Evolutionary conservation across 1,140 invertebrate genomes (phyloP).

Genomic region (Temnothorax nylanderi): DNA sequence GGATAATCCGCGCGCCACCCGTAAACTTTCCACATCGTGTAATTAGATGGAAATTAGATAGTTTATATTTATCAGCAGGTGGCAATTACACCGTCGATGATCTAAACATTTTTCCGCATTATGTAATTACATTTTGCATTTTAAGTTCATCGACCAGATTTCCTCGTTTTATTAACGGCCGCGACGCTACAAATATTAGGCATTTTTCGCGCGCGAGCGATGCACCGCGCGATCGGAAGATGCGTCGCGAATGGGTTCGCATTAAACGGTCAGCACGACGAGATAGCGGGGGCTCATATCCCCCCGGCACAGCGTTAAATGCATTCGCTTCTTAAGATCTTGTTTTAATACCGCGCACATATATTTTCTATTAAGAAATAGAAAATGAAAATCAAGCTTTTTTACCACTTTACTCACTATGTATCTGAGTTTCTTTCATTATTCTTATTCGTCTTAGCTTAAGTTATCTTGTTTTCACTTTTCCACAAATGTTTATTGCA

Average conservation of each 20-base stretch:
- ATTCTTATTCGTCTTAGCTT: not conserved
- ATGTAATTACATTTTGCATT: slow-evolving; percentile 49
- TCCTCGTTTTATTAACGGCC: slow-evolving; percentile 21
- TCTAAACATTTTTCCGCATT: slow-evolving; percentile 34
- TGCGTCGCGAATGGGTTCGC: not conserved
- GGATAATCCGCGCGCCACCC: not conserved
- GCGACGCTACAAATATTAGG: slow-evolving; percentile 6
- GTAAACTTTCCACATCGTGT: slow-evolving; percentile 41
- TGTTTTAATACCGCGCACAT: not conserved
- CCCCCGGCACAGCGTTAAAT: too few relatives aligned
- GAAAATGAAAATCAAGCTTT: not conserved
- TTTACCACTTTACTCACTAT: not conserved
- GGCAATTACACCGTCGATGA: slow-evolving; percentile 22
- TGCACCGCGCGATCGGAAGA: not conserved
- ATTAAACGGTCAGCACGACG: not conserved
- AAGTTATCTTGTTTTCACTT: not conserved
- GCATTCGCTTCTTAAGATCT: not conserved
- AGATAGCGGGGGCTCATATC: not conserved
- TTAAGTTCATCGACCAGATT: slow-evolving; percentile 44
- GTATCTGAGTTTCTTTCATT: not conserved
- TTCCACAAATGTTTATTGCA: not conserved
- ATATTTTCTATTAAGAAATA: not conserved
- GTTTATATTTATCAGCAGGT: slow-evolving; percentile 56
- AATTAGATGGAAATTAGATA: slow-evolving; percentile 59
- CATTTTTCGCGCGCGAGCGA: not conserved